These are phyloP conservation scores for Thysanoteuthis rhombus DNA, from an alignment of 2,888 invertebrate species.

Conservation along the genomic window DNA sequence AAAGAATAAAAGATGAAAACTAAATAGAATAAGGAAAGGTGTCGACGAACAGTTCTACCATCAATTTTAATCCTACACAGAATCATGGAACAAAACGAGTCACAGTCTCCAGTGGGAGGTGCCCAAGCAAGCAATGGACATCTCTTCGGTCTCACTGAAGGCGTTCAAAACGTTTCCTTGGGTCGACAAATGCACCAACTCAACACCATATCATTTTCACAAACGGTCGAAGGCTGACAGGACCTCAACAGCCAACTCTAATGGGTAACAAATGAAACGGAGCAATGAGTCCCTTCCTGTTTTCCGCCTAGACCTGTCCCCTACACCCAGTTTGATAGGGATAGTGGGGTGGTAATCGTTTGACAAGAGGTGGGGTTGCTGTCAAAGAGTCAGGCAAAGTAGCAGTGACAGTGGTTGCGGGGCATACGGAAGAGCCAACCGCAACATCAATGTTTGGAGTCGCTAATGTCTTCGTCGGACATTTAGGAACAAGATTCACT, in stretches of 20 bases:
- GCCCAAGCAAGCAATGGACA: not conserved
- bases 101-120: not conserved
- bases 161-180: not conserved
- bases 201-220: not conserved
- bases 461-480: not conserved
- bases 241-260: not conserved
- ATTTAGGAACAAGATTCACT: not conserved
- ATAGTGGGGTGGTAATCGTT: not conserved
- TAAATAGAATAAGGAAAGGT: not conserved
- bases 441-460: not conserved
- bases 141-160: not conserved
- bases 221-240: not conserved
- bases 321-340: not conserved
- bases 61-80: not conserved
- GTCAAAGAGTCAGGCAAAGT: not conserved
- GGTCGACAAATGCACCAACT: not conserved
- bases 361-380: not conserved
- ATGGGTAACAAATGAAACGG: not conserved
- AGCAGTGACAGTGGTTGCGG: not conserved
- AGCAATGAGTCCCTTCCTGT: constrained; percentile 12
- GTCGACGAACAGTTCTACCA: not conserved
- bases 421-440: not conserved
- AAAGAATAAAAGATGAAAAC: not conserved
- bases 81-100: not conserved
- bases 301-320: not conserved